phyloP scores from a whole-genome alignment of 2,113 vertebrate genomes.

The Gadus macrocephalus region DNA sequence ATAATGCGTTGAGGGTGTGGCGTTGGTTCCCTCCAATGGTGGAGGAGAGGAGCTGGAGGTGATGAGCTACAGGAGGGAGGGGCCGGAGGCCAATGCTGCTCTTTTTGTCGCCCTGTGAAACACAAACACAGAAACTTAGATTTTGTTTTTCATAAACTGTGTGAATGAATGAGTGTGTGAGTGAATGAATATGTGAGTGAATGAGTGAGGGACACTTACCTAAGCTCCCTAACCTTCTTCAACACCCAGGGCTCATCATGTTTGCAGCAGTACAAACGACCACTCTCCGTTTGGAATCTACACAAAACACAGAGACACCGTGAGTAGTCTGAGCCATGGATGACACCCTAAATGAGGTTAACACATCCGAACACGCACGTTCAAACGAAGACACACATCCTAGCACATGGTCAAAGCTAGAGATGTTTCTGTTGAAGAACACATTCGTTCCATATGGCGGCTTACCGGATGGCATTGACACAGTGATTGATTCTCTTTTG shows the following conservation, averaged over 20 bases:
- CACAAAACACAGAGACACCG: not conserved
- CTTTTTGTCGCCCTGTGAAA: not conserved
- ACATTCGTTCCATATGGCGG: too few species aligned
- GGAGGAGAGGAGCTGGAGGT: slow-evolving; percentile 4
- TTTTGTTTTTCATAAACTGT: not conserved
- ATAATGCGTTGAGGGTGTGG: not conserved
- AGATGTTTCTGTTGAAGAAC: too few species aligned
- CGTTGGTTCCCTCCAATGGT: not conserved
- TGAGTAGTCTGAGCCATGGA: not conserved
- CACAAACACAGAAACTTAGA: not conserved
- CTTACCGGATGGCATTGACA: slow-evolving; percentile 46
- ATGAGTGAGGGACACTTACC: not conserved
- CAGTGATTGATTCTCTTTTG: slow-evolving; percentile 27
- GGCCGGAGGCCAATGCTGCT: not conserved
- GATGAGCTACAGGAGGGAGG: not conserved
- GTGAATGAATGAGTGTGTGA: not conserved
- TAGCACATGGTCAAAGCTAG: too few species aligned
- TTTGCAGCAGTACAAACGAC: slow-evolving; percentile 13
- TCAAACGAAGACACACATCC: too few species aligned
- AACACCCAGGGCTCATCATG: slow-evolving; percentile 28
- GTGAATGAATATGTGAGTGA: not conserved
- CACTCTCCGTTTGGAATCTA: slow-evolving; percentile 43
- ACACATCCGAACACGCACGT: too few species aligned
- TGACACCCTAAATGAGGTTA: too few species aligned
- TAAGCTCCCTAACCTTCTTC: fast-evolving